These are phyloP conservation scores for Catocala sponsa DNA, from an alignment of 2,888 invertebrate genomes.

Conservation along the genomic window DNA sequence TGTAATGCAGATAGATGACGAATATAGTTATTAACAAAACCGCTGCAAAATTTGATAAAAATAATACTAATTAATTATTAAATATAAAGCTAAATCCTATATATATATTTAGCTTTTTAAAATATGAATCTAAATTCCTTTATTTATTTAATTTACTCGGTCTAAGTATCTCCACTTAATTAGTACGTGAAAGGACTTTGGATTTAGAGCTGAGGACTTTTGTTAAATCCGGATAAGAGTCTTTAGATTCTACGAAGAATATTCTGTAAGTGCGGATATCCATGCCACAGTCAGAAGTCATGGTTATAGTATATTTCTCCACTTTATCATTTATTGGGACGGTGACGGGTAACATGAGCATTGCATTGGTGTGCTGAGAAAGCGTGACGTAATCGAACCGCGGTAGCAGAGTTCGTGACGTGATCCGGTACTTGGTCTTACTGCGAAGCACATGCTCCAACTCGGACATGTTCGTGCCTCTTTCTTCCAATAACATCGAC, in stretches of 20 bases:
- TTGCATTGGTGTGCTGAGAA: conserved; percentile 65
- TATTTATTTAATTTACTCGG: no score
- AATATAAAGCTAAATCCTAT: no score
- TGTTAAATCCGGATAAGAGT: no score
- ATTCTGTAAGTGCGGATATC: conserved; percentile 80
- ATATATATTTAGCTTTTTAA: no score
- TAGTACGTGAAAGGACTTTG: no score
- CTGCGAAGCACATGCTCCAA: conserved; percentile 72
- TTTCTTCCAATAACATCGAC: conserved; percentile 73
- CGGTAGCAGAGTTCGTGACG: conserved; percentile 65
- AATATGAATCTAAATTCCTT: no score
- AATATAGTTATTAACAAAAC: no score
- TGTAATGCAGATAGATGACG: no score
- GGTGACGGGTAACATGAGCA: conserved; percentile 69
- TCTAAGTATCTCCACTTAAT: no score
- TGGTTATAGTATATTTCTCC: conserved; percentile 73
- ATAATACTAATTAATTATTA: no score
- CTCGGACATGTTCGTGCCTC: conserved; percentile 75
- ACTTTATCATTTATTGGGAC: conserved; percentile 63
- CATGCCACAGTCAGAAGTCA: conserved; percentile 81
- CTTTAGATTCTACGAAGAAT: conserved; percentile 55
- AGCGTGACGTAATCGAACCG: conserved; percentile 66
- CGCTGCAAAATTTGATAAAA: no score
- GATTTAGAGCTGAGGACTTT: no score
- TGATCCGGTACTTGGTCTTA: conserved; percentile 65